Base-by-base conservation (phyloP, 2,888 invertebrate species). In the Parasteatoda lunata region DNA sequence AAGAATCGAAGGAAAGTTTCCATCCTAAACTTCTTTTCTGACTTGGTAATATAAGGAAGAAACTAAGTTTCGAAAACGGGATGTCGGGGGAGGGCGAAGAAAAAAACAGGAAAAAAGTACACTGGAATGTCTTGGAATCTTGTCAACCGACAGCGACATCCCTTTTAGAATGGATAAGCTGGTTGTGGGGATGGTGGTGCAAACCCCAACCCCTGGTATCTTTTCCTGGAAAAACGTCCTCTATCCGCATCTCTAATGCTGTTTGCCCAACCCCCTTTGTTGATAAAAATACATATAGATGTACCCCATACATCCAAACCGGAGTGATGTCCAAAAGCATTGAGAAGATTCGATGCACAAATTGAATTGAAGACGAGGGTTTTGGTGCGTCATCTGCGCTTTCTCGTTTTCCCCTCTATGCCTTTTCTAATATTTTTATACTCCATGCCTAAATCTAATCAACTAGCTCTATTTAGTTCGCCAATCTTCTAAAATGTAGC, bases 331-430 rank as follows among this genome's bases (percentile, higher is more conserved):
- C 66, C 52, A 64, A 54, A 59, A 59, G 72, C 72, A 45, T 49
- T 30, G 54, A 51, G 51, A 52, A 66, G 73, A 54, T 66, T 59
- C 59, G 73, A 73, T 72, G 65, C 70, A 48, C 51, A 86, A 86
- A 86, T 86, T 80, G 85, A 86, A 86, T 86, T 86, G 80, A 64
- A 52, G 49, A 77, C 77, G 85, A 86, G 80, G 79, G 70, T 76
- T 64, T 59, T 66, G 69, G 52, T 30, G 79, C 79, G 80, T 86
- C 85, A 86, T 77, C 79, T 79, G 49, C 69, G 66, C 76, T 80
- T 84, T 80, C 65, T 11, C 65, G 7, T 45, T 11, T 59, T 51
- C 66, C 73, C 73, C 59, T 69, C 73, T 80, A 51, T 66, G 15
- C 48, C 76, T 82, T 77, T 77, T 68, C 73, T 84, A 77, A 77